Conservation (phyloP, 1,140 invertebrate species). For the Eciton burchellii region DNA sequence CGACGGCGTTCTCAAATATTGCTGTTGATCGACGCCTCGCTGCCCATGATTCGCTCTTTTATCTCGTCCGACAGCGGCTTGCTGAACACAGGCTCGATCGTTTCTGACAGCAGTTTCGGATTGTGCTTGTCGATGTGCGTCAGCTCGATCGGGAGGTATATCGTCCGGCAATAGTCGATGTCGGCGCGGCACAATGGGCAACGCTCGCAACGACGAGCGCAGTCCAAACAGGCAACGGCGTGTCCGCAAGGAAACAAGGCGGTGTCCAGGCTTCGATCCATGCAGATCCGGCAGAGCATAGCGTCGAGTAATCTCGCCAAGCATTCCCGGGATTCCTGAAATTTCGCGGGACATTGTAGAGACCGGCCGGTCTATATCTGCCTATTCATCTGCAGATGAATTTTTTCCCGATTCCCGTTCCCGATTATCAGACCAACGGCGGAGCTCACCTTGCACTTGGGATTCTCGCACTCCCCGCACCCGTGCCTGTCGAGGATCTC, state of each 20-base stretch:
- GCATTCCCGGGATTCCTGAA: conserved; percentile 87
- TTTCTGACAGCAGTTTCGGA: conserved; percentile 74
- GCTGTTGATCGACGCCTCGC: conserved; percentile 72
- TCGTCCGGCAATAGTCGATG: conserved; percentile 90
- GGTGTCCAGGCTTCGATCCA: conserved; percentile 92
- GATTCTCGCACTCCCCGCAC: conserved; percentile 82
- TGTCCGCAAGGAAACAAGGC: conserved; percentile 93
- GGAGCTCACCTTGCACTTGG: conserved; percentile 79
- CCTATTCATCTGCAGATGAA: neutral
- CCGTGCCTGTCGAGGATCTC: conserved; percentile 80
- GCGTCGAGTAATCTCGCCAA: conserved; percentile 88
- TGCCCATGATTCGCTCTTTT: conserved; percentile 66
- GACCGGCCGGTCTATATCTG: neutral
- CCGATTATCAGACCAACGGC: neutral
- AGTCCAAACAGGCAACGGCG: conserved; percentile 91
- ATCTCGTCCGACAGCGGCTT: conserved; percentile 70
- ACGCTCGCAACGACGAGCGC: conserved; percentile 89
- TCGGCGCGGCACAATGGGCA: conserved; percentile 92
- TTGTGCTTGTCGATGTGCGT: conserved; percentile 82
- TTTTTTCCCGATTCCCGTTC: too few species aligned
- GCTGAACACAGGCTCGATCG: conserved; percentile 63
- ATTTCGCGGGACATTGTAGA: conserved; percentile 64
- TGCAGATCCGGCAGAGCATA: conserved; percentile 93
- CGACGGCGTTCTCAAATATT: conserved; percentile 78
- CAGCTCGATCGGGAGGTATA: conserved; percentile 89